A percentile compares a stretch with the other conserved stretches of the same genome.
phyloP scores from a whole-genome alignment of 64 coral and sea anemone species.

The Montipora cactus region DNA sequence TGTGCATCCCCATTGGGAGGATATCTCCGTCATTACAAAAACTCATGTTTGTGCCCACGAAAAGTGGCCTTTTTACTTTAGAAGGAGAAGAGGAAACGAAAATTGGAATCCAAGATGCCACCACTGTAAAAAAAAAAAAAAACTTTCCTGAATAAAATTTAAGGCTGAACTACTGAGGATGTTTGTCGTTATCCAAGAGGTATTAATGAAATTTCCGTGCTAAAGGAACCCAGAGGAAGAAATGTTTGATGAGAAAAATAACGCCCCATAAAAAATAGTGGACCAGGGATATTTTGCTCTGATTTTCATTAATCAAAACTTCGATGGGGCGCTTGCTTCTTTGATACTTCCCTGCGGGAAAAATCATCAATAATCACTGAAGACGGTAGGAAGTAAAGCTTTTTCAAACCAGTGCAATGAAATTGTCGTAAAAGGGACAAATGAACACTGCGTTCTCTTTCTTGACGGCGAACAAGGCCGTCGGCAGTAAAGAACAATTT shows the following conservation, averaged over 20 bases:
- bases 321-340: no score
- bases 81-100: neutral
- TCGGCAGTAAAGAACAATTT: neutral
- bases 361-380: no score
- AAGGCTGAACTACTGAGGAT: neutral
- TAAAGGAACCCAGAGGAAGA: neutral
- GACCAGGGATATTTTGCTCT: no score
- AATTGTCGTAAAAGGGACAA: neutral
- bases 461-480: neutral
- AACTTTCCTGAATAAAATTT: neutral
- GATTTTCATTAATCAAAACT: neutral
- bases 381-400: neutral
- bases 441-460: neutral
- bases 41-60: neutral
- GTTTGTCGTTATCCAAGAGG: no score
- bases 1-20: neutral
- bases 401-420: neutral
- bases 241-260: neutral
- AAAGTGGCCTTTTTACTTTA: neutral
- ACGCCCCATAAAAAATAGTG: neutral
- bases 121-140: neutral
- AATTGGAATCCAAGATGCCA: neutral
- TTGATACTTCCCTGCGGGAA: no score
- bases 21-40: conserved; percentile 3
- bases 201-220: no score